A percentile compares a stretch with the other conserved stretches of the same genome.
These are phyloP conservation scores for Drosophila kuntzei DNA, from an alignment of 2,888 invertebrate genomes.

Conservation along the genomic window DNA sequence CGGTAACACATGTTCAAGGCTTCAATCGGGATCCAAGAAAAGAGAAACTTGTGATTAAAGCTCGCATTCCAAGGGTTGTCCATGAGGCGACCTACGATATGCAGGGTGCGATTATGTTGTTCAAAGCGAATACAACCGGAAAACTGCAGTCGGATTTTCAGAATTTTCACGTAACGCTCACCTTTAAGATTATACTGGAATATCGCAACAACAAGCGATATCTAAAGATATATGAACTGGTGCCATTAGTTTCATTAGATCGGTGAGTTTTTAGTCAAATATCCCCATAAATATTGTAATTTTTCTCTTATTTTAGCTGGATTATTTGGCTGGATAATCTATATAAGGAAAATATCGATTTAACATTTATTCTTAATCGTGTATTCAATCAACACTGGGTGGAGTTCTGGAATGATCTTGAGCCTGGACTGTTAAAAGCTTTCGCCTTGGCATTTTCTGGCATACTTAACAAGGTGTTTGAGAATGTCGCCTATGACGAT, in stretches of 20 bases:
- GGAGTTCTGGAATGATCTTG: constrained; percentile 60
- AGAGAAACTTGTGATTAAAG: constrained; percentile 50
- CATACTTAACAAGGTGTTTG: constrained; percentile 49
- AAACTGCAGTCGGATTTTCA: constrained; percentile 50
- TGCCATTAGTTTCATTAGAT: constrained; percentile 53
- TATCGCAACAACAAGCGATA: constrained; percentile 59
- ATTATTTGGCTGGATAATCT: constrained; percentile 44
- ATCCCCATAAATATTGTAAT: background rate
- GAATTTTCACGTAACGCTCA: constrained; percentile 48
- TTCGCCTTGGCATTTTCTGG: constrained; percentile 29
- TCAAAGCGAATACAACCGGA: constrained; percentile 55
- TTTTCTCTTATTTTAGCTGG: constrained; percentile 44
- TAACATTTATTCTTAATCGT: constrained; percentile 49
- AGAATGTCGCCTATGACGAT: constrained; percentile 60
- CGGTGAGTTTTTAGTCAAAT: constrained; percentile 51
- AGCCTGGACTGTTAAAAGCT: constrained; percentile 27
- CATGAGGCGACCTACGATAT: constrained; percentile 45
- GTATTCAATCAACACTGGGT: constrained; percentile 61
- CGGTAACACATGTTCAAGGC: constrained; percentile 56
- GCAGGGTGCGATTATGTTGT: constrained; percentile 37
- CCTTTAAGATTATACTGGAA: constrained; percentile 49
- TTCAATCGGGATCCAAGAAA: constrained; percentile 58
- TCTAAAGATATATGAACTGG: constrained; percentile 52
- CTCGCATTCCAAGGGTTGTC: constrained; percentile 47
- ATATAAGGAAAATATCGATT: constrained; percentile 60